Conservation (phyloP, 2,113 vertebrate genomes). For the Noctilio leporinus region DNA sequence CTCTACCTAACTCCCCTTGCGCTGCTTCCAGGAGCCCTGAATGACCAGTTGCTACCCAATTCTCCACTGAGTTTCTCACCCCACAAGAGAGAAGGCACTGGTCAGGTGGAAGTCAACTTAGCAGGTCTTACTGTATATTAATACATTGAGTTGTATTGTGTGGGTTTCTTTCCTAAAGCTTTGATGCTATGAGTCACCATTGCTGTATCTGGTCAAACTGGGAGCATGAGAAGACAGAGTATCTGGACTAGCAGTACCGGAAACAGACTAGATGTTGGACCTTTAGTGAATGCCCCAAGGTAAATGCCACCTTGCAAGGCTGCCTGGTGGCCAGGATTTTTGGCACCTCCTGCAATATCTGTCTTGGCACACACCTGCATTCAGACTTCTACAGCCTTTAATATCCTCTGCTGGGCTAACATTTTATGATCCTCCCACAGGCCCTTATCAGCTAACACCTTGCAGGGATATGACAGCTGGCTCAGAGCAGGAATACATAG, state of each 20-base stretch:
- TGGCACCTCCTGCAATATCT: not conserved
- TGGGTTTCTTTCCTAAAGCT: not conserved
- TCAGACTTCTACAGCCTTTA: not conserved
- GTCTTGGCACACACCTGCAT: not conserved
- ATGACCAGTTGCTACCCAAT: not conserved
- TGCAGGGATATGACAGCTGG: conserved; percentile 25
- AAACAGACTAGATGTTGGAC: not conserved
- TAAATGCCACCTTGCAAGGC: not conserved
- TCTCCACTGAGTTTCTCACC: not conserved
- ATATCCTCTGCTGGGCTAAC: not conserved
- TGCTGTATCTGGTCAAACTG: not conserved
- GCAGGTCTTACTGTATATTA: not conserved
- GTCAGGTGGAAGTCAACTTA: not conserved
- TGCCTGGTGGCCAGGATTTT: not conserved
- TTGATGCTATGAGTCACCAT: not conserved
- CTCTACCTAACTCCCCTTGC: not conserved
- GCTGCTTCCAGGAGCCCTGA: not conserved
- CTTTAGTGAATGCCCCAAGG: not conserved
- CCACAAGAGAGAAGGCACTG: not conserved
- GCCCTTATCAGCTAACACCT: conserved; percentile 27
- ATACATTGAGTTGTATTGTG: not conserved
- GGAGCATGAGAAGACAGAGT: not conserved
- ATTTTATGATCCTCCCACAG: not conserved
- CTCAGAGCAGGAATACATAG: not conserved
- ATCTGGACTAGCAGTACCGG: not conserved